These are phyloP conservation scores for Escarpia spicata DNA, from an alignment of 2,888 invertebrate genomes.

Conservation along the genomic window DNA sequence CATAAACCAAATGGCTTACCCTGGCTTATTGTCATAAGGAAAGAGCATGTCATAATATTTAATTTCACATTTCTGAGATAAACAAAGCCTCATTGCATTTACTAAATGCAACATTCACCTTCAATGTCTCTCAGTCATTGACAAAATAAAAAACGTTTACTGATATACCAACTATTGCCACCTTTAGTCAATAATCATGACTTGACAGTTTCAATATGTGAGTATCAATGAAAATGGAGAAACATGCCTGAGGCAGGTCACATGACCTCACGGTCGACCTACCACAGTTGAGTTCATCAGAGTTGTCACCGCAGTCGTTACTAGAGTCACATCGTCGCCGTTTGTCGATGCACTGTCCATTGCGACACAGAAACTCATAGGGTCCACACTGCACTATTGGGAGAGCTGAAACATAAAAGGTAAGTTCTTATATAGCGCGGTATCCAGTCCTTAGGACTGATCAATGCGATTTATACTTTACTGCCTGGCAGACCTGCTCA, in stretches of 20 bases:
- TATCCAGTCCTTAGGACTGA: too few species aligned
- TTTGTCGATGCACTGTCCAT: conserved; percentile 38
- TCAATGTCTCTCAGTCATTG: neutral
- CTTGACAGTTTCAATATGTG: neutral
- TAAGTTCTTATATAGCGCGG: too few species aligned
- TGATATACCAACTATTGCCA: neutral
- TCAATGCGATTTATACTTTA: too few species aligned
- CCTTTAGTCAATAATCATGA: neutral
- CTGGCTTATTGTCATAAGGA: neutral
- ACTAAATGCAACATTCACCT: neutral
- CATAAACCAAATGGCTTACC: neutral
- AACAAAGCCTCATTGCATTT: neutral
- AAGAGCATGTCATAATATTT: neutral
- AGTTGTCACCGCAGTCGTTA: conserved; percentile 34
- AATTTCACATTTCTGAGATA: neutral
- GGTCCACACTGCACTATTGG: conserved; percentile 17
- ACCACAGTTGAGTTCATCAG: conserved; percentile 39
- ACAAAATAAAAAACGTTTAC: neutral
- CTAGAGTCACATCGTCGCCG: conserved; percentile 35
- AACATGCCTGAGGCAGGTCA: neutral
- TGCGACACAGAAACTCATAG: conserved; percentile 33
- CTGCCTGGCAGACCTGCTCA: too few species aligned
- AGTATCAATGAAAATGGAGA: neutral
- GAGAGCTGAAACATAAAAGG: neutral
- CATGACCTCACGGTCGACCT: conserved; percentile 17